Percentiles rank a stretch among this genome's conserved stretches.
phyloP scores from a whole-genome alignment of 2,113 vertebrate species.

The Crotalus viridis region DNA sequence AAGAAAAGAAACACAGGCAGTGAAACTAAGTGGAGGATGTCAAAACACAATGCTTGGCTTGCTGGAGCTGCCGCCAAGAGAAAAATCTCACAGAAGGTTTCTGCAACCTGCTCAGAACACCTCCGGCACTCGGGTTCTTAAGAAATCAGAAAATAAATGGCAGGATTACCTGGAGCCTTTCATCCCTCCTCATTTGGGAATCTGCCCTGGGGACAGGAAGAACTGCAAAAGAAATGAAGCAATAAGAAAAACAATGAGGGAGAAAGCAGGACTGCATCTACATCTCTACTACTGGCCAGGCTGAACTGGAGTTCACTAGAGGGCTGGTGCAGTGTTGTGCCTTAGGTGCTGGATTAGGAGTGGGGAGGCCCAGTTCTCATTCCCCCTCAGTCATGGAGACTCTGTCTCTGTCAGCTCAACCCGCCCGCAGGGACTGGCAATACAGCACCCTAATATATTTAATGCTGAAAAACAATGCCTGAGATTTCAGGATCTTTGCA shows the following conservation, averaged over 20 bases:
- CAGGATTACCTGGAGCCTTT: conserved; percentile 64
- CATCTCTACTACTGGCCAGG: not conserved
- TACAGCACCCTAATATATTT: not conserved
- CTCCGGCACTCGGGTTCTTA: not conserved
- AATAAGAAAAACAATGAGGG: not conserved
- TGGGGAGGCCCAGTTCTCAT: not conserved
- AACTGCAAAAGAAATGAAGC: conserved; percentile 54
- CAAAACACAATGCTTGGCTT: not conserved
- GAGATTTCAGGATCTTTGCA: not conserved
- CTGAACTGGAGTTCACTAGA: not conserved
- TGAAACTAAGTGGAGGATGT: not conserved
- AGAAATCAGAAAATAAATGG: not conserved
- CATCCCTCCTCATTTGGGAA: conserved; percentile 74
- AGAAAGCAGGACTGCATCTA: not conserved
- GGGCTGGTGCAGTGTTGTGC: not conserved
- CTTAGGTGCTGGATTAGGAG: not conserved
- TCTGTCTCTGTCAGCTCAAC: not conserved
- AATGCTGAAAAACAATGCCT: not conserved
- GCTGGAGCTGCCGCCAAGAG: not conserved
- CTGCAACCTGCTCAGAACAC: not conserved
- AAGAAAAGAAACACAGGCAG: conserved; percentile 29
- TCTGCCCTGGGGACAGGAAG: conserved; percentile 72
- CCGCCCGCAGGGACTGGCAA: not conserved
- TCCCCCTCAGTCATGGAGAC: not conserved
- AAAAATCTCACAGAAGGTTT: not conserved